Conservation (phyloP, 2,888 invertebrate species). For the Oscheius myriophilus region DNA sequence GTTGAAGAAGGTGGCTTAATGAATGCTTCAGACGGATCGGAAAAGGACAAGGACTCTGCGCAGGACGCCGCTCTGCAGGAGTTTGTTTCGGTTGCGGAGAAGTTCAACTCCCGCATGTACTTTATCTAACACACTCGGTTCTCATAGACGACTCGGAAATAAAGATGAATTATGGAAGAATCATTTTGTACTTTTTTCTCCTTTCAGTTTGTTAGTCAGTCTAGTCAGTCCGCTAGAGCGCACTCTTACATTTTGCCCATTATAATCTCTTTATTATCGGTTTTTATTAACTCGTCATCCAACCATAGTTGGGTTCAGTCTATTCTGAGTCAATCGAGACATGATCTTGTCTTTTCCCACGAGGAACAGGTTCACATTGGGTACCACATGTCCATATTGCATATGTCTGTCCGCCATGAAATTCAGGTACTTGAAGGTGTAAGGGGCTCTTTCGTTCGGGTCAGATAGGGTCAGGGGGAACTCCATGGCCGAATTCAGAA, state of each 20-base stretch:
- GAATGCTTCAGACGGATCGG: too few species aligned
- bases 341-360: constrained; percentile 61
- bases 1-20: background rate
- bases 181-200: too few species aligned
- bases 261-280: too few species aligned
- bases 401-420: constrained; percentile 65
- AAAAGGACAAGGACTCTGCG: constrained; percentile 26
- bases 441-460: constrained; percentile 62
- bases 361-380: constrained; percentile 60
- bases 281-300: too few species aligned
- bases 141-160: too few species aligned
- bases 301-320: constrained; percentile 62
- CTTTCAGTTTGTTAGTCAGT: too few species aligned
- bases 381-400: constrained; percentile 60
- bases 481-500: constrained; percentile 61
- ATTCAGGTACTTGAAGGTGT: constrained; percentile 64
- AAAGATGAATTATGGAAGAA: too few species aligned
- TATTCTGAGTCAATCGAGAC: constrained; percentile 55
- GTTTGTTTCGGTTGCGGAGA: constrained; percentile 58
- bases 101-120: constrained; percentile 63
- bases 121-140: constrained; percentile 39
- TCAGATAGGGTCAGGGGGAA: constrained; percentile 62
- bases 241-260: too few species aligned
- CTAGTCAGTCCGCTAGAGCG: too few species aligned
- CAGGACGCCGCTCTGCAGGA: constrained; percentile 57